Percentiles rank a stretch among this genome's conserved stretches.
Conservation (phyloP, 2,113 vertebrate species). For the Boulengerochromis microlepis region DNA sequence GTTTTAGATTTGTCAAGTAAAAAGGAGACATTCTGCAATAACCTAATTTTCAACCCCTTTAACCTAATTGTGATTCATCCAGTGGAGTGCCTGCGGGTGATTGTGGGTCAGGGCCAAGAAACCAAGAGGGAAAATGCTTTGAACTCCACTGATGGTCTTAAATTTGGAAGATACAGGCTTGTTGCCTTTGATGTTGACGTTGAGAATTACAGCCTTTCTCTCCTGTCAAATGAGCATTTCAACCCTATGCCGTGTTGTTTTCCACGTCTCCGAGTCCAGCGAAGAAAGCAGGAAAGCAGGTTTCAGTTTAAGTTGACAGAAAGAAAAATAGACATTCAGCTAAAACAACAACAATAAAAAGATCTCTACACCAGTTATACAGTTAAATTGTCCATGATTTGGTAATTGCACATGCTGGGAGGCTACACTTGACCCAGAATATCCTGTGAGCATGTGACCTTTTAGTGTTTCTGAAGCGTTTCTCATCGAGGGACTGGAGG, state of each 20-base stretch:
- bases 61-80: slow-evolving; percentile 32
- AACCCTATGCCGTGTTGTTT: not conserved
- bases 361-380: not conserved
- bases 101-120: slow-evolving; percentile 37
- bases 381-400: not conserved
- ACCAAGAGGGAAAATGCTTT: slow-evolving; percentile 43
- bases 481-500: not conserved
- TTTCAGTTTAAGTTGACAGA: not conserved
- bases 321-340: not conserved
- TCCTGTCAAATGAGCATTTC: not conserved
- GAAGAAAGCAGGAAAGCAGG: not conserved
- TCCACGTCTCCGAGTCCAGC: not conserved
- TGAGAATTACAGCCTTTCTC: slow-evolving; percentile 47
- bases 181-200: slow-evolving; percentile 45
- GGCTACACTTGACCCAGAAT: not conserved
- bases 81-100: slow-evolving; percentile 14
- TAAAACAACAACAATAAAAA: not conserved
- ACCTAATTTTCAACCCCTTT: slow-evolving; percentile 17
- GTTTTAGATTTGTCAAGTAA: not conserved
- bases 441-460: not conserved
- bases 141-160: slow-evolving; percentile 33
- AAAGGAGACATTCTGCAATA: not conserved
- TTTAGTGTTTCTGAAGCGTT: not conserved
- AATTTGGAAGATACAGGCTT: slow-evolving; percentile 29
- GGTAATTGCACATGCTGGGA: not conserved